Conservation (phyloP, 2,888 invertebrate species). For the Nemotelus nigrinus region DNA sequence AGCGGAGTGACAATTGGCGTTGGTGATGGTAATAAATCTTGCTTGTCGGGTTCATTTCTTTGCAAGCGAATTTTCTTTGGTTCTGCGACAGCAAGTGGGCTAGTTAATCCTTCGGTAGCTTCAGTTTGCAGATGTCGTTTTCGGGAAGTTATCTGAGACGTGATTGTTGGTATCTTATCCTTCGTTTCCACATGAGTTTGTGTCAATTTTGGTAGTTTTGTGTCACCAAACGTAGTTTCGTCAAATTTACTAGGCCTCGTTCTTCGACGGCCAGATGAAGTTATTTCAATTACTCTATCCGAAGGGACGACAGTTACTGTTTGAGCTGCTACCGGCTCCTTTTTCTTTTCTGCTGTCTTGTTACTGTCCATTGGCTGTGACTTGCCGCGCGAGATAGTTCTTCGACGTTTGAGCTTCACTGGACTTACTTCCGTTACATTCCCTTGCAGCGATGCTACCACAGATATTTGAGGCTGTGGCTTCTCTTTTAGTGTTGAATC, state of each 20-base stretch:
- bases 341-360: slow-evolving; percentile 2
- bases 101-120: neutral
- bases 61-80: slow-evolving; percentile 37
- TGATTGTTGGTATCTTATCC: slow-evolving; percentile 15
- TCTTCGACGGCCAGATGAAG: slow-evolving; percentile 72
- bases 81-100: slow-evolving; percentile 12
- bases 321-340: neutral
- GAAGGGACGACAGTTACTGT: slow-evolving; percentile 54
- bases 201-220: slow-evolving; percentile 7
- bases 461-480: slow-evolving; percentile 44
- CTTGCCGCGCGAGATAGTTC: slow-evolving; percentile 36
- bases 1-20: slow-evolving; percentile 22
- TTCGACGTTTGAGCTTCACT: slow-evolving; percentile 48
- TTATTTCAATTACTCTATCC: slow-evolving; percentile 66
- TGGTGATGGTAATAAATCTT: slow-evolving; percentile 12
- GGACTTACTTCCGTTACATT: slow-evolving; percentile 50
- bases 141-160: neutral
- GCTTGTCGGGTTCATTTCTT: slow-evolving; percentile 45
- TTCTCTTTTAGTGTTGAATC: neutral
- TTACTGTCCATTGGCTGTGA: neutral
- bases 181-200: neutral
- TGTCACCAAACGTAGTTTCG: slow-evolving; percentile 69
- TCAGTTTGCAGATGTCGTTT: slow-evolving; percentile 27
- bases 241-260: slow-evolving; percentile 74
- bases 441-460: slow-evolving; percentile 51